phyloP scores from a whole-genome alignment of 1,140 invertebrate genomes.

The Zaprionus gabonicus region DNA sequence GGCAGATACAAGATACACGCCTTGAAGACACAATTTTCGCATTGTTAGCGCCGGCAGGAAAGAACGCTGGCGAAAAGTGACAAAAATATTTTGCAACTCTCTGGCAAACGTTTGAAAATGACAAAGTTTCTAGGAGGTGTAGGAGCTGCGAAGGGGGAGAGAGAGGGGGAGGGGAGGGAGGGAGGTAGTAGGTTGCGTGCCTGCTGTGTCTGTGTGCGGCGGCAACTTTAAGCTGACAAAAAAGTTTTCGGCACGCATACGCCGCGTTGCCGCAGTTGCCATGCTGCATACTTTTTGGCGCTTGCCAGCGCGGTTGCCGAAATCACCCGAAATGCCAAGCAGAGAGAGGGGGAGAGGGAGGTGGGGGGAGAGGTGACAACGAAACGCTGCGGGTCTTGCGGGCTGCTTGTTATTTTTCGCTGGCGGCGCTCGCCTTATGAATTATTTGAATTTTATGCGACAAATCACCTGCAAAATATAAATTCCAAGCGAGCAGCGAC shows the following conservation, averaged over 20 bases:
- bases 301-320: conserved; percentile 37
- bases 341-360: conserved; percentile 2
- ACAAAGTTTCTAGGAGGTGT: conserved; percentile 55
- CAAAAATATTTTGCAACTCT: conserved; percentile 61
- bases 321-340: conserved; percentile 5
- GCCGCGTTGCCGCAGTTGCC: conserved; percentile 68
- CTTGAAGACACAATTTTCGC: conserved; percentile 71
- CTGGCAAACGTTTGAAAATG: conserved; percentile 59
- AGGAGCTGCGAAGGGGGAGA: neutral
- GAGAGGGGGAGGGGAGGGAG: no score
- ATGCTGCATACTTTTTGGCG: conserved; percentile 76
- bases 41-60: conserved; percentile 55
- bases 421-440: conserved; percentile 66
- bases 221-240: conserved; percentile 69
- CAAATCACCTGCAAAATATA: conserved; percentile 82
- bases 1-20: conserved; percentile 59
- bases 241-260: conserved; percentile 78
- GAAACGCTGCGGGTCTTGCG: conserved; percentile 18
- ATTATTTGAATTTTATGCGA: conserved; percentile 83
- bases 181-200: neutral
- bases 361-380: neutral
- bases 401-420: conserved; percentile 68
- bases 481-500: conserved; percentile 65
- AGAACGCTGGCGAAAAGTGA: conserved; percentile 71
- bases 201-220: neutral